Percentiles rank a stretch among this genome's conserved stretches.
phyloP scores from a whole-genome alignment of 2,113 vertebrate genomes.

The Probosciger aterrimus region DNA sequence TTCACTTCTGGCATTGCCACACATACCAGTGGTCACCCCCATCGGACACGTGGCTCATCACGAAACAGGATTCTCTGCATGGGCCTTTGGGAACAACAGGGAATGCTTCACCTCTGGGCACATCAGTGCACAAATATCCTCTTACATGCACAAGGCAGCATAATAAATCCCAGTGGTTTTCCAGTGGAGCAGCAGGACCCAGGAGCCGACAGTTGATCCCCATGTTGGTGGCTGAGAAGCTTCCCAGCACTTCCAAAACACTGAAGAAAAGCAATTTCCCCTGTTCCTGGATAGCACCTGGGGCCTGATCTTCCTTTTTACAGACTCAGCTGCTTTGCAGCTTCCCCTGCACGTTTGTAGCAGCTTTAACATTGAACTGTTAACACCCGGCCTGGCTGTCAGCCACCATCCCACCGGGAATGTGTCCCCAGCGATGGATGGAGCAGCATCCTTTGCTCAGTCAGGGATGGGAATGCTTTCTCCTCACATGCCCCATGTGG shows the following conservation, averaged over 20 bases:
- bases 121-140: background rate
- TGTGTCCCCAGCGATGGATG: rapidly evolving
- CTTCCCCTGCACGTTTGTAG: background rate
- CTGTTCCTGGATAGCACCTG: background rate
- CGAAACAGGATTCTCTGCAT: background rate
- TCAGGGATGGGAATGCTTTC: background rate
- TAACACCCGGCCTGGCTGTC: background rate
- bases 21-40: background rate
- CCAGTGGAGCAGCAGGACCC: background rate
- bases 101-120: rapidly evolving
- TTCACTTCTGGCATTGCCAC: slow-evolving; percentile 2
- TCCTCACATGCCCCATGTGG: rapidly evolving
- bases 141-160: rapidly evolving
- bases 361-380: background rate
- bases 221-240: background rate
- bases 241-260: background rate
- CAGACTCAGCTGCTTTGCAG: background rate
- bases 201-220: background rate
- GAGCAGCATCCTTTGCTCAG: background rate
- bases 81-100: background rate
- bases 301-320: background rate
- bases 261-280: background rate
- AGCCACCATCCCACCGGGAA: background rate
- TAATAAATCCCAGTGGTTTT: background rate
- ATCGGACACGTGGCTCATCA: background rate